Evolutionary conservation across 2,888 invertebrate genomes (phyloP), one percentile per base, ranked within the genome.

Genomic region (Icerya purchasi): DNA sequence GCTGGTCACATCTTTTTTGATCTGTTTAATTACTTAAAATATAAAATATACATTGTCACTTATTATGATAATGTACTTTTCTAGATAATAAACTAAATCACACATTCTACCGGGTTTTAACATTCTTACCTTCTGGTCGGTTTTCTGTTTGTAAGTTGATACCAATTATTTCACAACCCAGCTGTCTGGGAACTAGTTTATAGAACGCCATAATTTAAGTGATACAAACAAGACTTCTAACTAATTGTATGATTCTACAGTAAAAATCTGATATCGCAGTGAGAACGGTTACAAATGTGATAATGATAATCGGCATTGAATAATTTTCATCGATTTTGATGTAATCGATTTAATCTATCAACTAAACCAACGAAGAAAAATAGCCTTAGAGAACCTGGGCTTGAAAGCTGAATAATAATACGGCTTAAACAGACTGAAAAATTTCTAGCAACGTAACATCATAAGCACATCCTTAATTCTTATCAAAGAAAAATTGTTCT

Each of bases 81-180:
- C 5, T n/a, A n/a, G n/a, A n/a, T n/a, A n/a, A n/a, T n/a, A n/a
- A n/a, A n/a, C n/a, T n/a, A n/a, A n/a, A n/a, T n/a, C n/a, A n/a
- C n/a, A n/a, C n/a, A n/a, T n/a, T n/a, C n/a, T n/a, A n/a, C n/a
- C n/a, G n/a, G n/a, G n/a, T n/a, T n/a, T n/a, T n/a, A n/a, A n/a
- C n/a, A n/a, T n/a, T n/a, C n/a, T 10, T 63, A 67, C 68, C 67
- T 66, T 67, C 66, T 1, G 66, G 65, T 53, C 67, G 61, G 56
- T 66, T 66, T 64, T 68, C 68, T 22, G 64, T 64, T 60, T 65
- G 65, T 53, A 68, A 63, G 62, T 67, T 65, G 20, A 68, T 52
- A 10, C 68, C 68, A 53, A 65, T 61, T 14, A 68, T 66, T 62
- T 66, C 67, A 61, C 66, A 66, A 2, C 68, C 68, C 49, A 68